A percentile compares a stretch with the other conserved stretches of the same genome.
Conservation (phyloP, 1,140 invertebrate species). For the Mylabris phalerata region DNA sequence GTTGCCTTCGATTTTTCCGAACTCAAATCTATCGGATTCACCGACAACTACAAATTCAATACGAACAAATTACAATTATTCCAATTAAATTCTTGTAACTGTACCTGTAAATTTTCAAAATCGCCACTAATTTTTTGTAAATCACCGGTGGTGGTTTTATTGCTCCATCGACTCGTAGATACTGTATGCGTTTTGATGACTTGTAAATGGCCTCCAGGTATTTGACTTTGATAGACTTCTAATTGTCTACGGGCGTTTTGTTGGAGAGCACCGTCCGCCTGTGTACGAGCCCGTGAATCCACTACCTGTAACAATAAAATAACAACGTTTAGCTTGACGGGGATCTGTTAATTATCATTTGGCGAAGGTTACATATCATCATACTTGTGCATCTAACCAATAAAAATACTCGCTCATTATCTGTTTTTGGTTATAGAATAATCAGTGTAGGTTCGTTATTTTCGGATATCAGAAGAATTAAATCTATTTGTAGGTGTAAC, state of each 20-base stretch:
- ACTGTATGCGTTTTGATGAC: constrained; percentile 49
- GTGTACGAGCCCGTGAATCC: constrained; percentile 44
- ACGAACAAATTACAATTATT: constrained; percentile 10
- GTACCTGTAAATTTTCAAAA: constrained; percentile 39
- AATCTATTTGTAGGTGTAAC: no score
- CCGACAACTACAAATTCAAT: constrained; percentile 43
- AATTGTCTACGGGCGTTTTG: constrained; percentile 48
- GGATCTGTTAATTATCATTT: constrained; percentile 18
- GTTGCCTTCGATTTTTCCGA: constrained; percentile 47
- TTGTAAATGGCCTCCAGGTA: constrained; percentile 45
- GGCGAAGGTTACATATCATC: constrained; percentile 24
- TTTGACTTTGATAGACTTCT: constrained; percentile 46
- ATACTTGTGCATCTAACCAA: no score
- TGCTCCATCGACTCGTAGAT: constrained; percentile 45
- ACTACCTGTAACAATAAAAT: constrained; percentile 43
- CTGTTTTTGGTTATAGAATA: no score
- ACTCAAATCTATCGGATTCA: constrained; percentile 47
- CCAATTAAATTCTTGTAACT: neutral
- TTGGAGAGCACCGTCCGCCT: constrained; percentile 39
- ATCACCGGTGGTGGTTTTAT: constrained; percentile 22
- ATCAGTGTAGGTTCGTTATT: no score
- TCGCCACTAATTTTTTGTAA: constrained; percentile 4
- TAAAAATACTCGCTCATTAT: no score
- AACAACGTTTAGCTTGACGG: neutral
- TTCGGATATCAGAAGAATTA: no score